These are phyloP conservation scores for Brachyalestes nurse DNA, from an alignment of 2,797 vertebrate species.

Conservation along the genomic window DNA sequence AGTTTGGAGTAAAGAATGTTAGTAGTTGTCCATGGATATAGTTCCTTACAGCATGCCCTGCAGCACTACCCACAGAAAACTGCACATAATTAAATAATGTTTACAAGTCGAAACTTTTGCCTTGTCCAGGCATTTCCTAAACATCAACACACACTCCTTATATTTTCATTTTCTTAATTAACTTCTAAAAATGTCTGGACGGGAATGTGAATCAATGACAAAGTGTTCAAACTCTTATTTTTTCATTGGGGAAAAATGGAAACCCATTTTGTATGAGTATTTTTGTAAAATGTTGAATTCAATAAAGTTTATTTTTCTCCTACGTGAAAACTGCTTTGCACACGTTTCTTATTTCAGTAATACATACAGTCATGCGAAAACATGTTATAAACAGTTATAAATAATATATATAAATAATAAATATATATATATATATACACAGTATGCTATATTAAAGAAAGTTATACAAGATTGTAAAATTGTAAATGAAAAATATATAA, in stretches of 20 bases:
- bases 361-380: no score
- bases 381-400: no score
- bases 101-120: neutral
- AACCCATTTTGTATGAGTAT: conserved; percentile 68
- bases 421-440: no score
- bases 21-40: neutral
- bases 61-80: neutral
- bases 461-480: no score
- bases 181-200: neutral
- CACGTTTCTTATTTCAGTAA: neutral
- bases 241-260: neutral
- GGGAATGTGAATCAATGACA: conserved; percentile 16
- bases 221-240: conserved; percentile 31
- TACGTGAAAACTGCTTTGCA: neutral
- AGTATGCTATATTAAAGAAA: no score
- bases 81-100: neutral
- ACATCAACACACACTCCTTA: no score
- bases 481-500: no score
- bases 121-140: neutral
- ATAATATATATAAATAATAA: no score
- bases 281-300: conserved; percentile 76
- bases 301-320: neutral
- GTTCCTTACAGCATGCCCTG: neutral
- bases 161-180: conserved; percentile 3
- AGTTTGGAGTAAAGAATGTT: neutral